These are phyloP conservation scores for Clivina fossor DNA, from an alignment of 2,888 invertebrate species.

Conservation along the genomic window DNA sequence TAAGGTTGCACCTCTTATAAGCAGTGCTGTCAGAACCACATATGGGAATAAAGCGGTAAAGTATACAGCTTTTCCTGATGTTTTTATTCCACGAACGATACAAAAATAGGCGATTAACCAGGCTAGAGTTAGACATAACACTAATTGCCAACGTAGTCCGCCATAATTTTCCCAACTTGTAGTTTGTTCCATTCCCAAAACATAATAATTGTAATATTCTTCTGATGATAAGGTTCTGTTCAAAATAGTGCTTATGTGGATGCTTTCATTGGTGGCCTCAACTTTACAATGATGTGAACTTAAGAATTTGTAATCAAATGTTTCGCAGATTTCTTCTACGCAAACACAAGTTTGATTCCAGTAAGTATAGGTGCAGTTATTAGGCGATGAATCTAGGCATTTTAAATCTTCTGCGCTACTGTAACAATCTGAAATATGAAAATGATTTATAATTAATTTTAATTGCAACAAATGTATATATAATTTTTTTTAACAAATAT, in stretches of 20 bases:
- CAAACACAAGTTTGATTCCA: constrained; percentile 19
- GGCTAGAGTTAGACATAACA: constrained; percentile 72
- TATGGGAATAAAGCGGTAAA: constrained; percentile 74
- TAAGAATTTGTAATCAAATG: neutral
- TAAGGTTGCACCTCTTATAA: constrained; percentile 64
- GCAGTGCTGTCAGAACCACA: constrained; percentile 65
- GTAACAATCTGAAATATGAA: constrained; percentile 60
- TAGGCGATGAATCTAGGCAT: constrained; percentile 55
- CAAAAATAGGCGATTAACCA: constrained; percentile 87
- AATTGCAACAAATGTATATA: no score
- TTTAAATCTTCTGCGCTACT: constrained; percentile 62
- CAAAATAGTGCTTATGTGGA: constrained; percentile 58
- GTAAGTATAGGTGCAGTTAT: constrained; percentile 3
- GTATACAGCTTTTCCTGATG: constrained; percentile 81
- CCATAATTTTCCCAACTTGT: constrained; percentile 77
- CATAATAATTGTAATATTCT: constrained; percentile 66
- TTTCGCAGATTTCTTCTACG: constrained; percentile 18
- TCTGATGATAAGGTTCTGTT: constrained; percentile 59
- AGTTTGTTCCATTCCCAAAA: constrained; percentile 70
- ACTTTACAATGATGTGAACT: constrained; percentile 21
- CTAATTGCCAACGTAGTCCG: constrained; percentile 77
- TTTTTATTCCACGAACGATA: constrained; percentile 85
- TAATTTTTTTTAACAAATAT: no score
- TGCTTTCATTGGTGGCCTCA: constrained; percentile 52
- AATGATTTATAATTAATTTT: no score